Conservation (phyloP, 1,140 invertebrate genomes). For the Bombus breviceps region DNA sequence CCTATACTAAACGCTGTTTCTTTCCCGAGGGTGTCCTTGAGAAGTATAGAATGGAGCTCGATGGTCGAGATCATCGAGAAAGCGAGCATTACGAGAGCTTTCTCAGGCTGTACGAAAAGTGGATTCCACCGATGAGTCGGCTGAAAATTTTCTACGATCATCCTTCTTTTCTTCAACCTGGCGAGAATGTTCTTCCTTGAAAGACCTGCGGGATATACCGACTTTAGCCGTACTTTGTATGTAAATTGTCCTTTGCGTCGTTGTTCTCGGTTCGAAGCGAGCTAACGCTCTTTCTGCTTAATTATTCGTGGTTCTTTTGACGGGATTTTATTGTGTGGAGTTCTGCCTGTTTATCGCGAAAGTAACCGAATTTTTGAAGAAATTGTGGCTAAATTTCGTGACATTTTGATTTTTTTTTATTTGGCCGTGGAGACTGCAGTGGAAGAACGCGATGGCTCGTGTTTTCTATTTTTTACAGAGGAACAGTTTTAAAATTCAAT, state of each 20-base stretch:
- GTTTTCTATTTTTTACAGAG: not conserved
- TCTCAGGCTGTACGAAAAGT: conserved; percentile 26
- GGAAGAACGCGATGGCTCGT: not conserved
- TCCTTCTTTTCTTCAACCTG: conserved; percentile 2
- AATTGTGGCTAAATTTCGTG: not conserved
- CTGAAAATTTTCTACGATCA: conserved; percentile 24
- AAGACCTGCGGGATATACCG: not conserved
- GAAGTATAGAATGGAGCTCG: not conserved
- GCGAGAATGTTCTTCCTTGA: not conserved
- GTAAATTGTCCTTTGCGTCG: too few relatives aligned
- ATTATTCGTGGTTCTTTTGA: not conserved
- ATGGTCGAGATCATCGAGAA: not conserved
- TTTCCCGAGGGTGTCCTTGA: not conserved
- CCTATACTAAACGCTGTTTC: not conserved
- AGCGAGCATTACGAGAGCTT: conserved; percentile 32
- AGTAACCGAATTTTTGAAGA: not conserved
- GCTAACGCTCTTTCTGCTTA: not conserved
- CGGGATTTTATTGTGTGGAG: not conserved
- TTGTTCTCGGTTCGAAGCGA: not conserved
- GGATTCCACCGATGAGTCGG: not conserved
- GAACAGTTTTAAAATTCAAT: too few relatives aligned
- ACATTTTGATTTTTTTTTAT: not conserved
- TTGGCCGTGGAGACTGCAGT: fast-evolving
- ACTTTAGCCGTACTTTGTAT: not conserved
- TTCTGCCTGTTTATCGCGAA: not conserved